Percentiles rank a stretch among this genome's conserved stretches.
phyloP scores from a whole-genome alignment of 2,888 invertebrate species.

The Calliphora vomitoria region DNA sequence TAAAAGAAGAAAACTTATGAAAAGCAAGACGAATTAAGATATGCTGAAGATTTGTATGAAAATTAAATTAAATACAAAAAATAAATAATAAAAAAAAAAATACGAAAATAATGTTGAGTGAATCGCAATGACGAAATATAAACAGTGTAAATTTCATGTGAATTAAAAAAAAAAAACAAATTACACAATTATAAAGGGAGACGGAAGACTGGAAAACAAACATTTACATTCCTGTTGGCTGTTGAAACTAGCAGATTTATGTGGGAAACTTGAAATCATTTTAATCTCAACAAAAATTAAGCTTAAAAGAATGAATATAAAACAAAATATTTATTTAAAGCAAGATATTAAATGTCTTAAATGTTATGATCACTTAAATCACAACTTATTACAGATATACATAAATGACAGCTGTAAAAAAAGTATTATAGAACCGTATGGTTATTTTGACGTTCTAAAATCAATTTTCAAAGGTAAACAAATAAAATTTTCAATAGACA shows the following conservation, averaged over 20 bases:
- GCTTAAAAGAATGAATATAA: background rate
- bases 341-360: too few relatives aligned
- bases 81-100: background rate
- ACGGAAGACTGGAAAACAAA: background rate
- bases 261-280: slow-evolving; percentile 45
- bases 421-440: too few relatives aligned
- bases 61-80: slow-evolving; percentile 16
- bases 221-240: slow-evolving; percentile 4
- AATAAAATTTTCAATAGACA: too few relatives aligned
- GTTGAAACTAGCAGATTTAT: slow-evolving; percentile 40
- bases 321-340: too few relatives aligned
- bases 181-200: slow-evolving; percentile 9
- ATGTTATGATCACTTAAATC: background rate
- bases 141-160: slow-evolving; percentile 34
- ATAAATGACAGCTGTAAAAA: too few relatives aligned
- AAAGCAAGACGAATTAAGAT: slow-evolving; percentile 15
- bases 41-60: slow-evolving; percentile 3
- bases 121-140: slow-evolving; percentile 19
- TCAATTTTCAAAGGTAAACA: too few relatives aligned
- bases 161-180: background rate
- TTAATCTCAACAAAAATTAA: background rate
- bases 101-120: background rate
- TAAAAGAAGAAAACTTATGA: background rate
- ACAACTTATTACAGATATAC: too few relatives aligned
- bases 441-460: too few relatives aligned